Evolutionary conservation across 2,113 vertebrate species (phyloP).

Genomic region (Piaya cayana): DNA sequence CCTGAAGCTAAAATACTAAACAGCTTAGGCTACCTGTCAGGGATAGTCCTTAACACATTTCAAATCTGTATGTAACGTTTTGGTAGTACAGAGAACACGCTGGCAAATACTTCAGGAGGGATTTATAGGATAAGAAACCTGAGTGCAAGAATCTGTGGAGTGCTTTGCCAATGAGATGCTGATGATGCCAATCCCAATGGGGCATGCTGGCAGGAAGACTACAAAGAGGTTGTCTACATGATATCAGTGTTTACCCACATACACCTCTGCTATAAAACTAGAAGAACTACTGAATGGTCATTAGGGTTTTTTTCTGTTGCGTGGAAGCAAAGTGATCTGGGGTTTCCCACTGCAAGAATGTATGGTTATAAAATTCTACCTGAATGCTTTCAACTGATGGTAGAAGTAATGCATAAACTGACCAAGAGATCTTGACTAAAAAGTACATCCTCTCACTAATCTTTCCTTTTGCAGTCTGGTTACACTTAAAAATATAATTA

Average conservation of each 20-base stretch:
- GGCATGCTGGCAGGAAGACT: background rate
- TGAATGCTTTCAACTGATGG: rapidly evolving
- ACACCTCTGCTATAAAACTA: background rate
- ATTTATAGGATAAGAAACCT: background rate
- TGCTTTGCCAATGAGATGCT: background rate
- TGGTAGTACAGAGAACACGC: background rate
- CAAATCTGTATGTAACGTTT: background rate
- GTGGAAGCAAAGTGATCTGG: background rate
- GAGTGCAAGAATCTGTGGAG: background rate
- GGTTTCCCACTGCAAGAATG: background rate
- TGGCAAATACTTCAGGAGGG: background rate
- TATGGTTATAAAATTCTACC: background rate
- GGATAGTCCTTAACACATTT: background rate
- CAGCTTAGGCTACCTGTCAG: background rate
- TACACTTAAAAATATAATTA: background rate
- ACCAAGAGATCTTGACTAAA: background rate
- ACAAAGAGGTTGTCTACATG: background rate
- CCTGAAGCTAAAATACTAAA: background rate
- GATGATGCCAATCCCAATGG: background rate
- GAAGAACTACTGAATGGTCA: background rate
- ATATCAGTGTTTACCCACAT: background rate
- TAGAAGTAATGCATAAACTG: background rate
- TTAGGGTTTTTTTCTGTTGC: background rate
- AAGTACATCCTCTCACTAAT: background rate
- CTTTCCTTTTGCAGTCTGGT: background rate